Evolutionary conservation across 2,113 vertebrate genomes (phyloP).

Genomic region (Spilogale gracilis): DNA sequence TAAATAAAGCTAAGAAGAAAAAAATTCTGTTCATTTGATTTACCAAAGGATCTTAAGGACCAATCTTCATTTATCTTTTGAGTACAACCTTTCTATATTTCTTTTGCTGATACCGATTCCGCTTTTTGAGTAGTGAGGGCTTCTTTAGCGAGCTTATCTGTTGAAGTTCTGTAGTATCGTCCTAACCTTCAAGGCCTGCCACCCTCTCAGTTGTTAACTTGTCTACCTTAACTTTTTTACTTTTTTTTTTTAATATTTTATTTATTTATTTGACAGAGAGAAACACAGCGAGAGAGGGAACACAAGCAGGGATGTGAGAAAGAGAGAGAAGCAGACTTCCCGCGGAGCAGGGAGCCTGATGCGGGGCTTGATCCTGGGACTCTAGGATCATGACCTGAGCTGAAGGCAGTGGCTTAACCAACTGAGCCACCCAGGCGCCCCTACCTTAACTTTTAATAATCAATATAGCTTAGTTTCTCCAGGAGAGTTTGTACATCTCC

Average conservation of each 20-base stretch:
- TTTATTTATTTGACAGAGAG: too few relatives aligned
- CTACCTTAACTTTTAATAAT: background rate
- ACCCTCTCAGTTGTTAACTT: background rate
- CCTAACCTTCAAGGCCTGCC: background rate
- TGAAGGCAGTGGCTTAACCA: too few relatives aligned
- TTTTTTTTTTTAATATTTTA: too few relatives aligned
- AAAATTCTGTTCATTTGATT: background rate
- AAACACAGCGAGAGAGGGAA: too few relatives aligned
- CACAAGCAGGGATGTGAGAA: too few relatives aligned
- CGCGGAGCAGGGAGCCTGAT: too few relatives aligned
- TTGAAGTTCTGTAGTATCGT: background rate
- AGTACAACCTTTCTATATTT: background rate
- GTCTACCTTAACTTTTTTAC: background rate
- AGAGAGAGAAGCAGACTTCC: too few relatives aligned
- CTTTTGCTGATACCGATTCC: background rate
- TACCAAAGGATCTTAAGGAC: background rate
- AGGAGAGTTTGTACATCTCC: background rate
- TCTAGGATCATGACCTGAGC: too few relatives aligned
- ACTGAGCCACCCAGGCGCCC: too few relatives aligned
- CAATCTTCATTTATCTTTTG: background rate
- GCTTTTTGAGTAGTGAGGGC: background rate
- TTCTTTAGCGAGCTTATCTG: background rate
- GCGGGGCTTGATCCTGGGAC: too few relatives aligned
- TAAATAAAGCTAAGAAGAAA: background rate
- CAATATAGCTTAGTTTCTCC: background rate